Percentiles rank a stretch among this genome's conserved stretches.
Conservation (phyloP, 2,888 invertebrate genomes). For the Epirrhoe alternata region DNA sequence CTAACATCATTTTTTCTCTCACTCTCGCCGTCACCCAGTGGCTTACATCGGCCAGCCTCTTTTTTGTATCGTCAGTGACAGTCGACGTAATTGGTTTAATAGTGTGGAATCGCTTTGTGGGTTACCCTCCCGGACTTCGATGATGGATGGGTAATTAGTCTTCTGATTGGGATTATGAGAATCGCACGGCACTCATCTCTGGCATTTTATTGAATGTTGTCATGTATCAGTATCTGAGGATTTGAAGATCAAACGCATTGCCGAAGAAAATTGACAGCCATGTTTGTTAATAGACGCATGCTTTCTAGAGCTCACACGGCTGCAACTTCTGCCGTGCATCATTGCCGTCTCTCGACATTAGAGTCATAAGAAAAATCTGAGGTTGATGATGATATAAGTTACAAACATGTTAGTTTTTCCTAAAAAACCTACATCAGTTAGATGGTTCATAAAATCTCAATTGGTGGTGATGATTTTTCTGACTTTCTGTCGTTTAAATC, state of each 20-base stretch:
- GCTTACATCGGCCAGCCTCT: constrained; percentile 58
- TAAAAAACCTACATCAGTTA: neutral
- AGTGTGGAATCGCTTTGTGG: constrained; percentile 51
- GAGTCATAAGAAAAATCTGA: too few relatives aligned
- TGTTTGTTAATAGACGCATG: neutral
- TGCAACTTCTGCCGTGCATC: too few relatives aligned
- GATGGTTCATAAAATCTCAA: constrained; percentile 13
- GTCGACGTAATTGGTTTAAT: constrained; percentile 67
- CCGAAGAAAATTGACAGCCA: too few relatives aligned
- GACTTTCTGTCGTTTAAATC: constrained; percentile 37
- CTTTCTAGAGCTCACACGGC: too few relatives aligned
- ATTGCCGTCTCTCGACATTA: too few relatives aligned
- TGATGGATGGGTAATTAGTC: constrained; percentile 38
- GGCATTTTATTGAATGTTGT: neutral
- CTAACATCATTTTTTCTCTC: constrained; percentile 51
- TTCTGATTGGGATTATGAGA: constrained; percentile 26
- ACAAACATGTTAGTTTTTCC: too few relatives aligned
- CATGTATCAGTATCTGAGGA: neutral
- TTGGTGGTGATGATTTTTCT: constrained; percentile 27
- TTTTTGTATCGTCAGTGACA: constrained; percentile 54
- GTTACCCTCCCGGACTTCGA: constrained; percentile 58
- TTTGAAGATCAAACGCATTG: neutral
- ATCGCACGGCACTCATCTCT: constrained; percentile 5
- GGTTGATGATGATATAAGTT: too few relatives aligned
- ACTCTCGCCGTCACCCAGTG: constrained; percentile 56